These are phyloP conservation scores for Mythimna loreyi DNA, from an alignment of 2,888 invertebrate species.

Conservation along the genomic window DNA sequence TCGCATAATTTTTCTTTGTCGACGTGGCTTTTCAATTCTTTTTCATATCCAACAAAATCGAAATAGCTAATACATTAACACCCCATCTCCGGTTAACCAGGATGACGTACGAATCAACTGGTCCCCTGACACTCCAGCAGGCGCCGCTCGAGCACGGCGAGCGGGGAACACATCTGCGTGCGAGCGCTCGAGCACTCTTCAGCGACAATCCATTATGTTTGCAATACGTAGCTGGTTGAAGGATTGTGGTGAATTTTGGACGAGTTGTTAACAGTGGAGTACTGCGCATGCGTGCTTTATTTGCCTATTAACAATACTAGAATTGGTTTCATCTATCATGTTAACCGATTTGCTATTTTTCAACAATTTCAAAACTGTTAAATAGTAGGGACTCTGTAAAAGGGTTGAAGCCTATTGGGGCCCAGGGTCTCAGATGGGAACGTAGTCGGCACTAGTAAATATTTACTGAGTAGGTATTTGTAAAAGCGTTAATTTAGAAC, in stretches of 20 bases:
- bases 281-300: neutral
- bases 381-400: too few relatives aligned
- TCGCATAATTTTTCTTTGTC: neutral
- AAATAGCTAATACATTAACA: neutral
- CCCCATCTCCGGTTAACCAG: neutral
- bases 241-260: neutral
- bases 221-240: neutral
- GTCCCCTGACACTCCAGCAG: slow-evolving; percentile 23
- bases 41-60: neutral
- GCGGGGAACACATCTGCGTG: slow-evolving; percentile 26
- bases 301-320: neutral
- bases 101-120: slow-evolving; percentile 30
- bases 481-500: too few relatives aligned
- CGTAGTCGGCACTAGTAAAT: too few relatives aligned
- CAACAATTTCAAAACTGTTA: too few relatives aligned
- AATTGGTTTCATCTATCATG: neutral
- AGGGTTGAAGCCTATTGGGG: too few relatives aligned
- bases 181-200: slow-evolving; percentile 40
- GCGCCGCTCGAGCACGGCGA: neutral
- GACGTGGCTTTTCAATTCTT: neutral
- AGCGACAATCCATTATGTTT: slow-evolving; percentile 13
- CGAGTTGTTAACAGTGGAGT: neutral
- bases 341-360: too few relatives aligned
- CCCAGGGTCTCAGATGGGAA: too few relatives aligned
- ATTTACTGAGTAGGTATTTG: too few relatives aligned